Base-by-base conservation (phyloP, 2,797 vertebrate species). In the Oreonectes daqikongensis region DNA sequence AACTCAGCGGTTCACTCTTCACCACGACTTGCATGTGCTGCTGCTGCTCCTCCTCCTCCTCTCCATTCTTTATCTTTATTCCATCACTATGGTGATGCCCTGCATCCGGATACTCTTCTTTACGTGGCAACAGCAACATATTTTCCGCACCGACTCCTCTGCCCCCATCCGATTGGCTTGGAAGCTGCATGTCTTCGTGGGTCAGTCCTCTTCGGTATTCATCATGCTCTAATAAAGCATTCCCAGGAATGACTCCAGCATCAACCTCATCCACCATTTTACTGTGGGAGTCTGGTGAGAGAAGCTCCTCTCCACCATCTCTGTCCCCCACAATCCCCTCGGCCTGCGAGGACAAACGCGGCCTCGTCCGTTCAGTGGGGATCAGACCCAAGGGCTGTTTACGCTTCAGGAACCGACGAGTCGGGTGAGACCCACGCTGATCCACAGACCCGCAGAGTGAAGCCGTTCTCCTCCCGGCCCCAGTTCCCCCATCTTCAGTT, bases 161-260 rank as follows among this genome's bases (percentile, higher is more conserved):
- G 0, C 94, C 92, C 2, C 95, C 94, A 80, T 98, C 97, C 0
- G 97, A 99, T 83, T 99, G 97, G 85, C 96, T 98, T 20, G 97
- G 96, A 90, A 98, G 93, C 84, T 99, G 97, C 48, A 94, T 90
- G 24, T 99, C 97, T 81, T 99, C 97, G 79, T 97, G 97, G 28
- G 89, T 87, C 26, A 76, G 59, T 14, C 72, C 82, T 4, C 48
- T 91, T 78, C 82, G 90, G 90, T 69, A 93, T 89, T 40, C 92
- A 91, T 81, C 93, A 82, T 40, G 93, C 87, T 93, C 55, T 88
- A 93, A 24, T 89, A 80, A 84, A 89, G 88, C 79, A 2, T 77
- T 80, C 2, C 52, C 48, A 0, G 46, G 79, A 0, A 83, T 85
- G 0, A 88, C 78, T 15, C 85, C 87, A 1, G 77, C 66, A 10